Evolutionary conservation across 2,888 invertebrate genomes (phyloP).

Genomic region (Eristalis tenax): DNA sequence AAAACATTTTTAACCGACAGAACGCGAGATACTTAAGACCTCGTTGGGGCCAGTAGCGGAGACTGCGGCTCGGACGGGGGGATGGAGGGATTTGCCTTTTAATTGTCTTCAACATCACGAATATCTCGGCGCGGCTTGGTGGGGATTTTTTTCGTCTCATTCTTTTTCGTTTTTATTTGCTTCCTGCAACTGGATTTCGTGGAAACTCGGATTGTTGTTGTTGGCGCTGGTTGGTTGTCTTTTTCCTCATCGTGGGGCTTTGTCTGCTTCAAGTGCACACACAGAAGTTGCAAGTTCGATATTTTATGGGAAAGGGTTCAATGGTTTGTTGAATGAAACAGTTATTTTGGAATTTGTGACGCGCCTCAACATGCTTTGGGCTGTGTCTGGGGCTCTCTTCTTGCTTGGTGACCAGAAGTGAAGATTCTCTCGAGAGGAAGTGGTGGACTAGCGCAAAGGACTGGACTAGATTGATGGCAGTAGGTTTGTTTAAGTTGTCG

Average conservation of each 20-base stretch:
- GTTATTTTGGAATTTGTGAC: conserved; percentile 45
- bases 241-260: conserved; percentile 30
- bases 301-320: conserved; percentile 69
- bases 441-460: too few species aligned
- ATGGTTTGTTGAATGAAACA: conserved; percentile 57
- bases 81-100: conserved; percentile 61
- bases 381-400: background rate
- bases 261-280: conserved; percentile 57
- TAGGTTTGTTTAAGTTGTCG: too few species aligned
- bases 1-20: conserved; percentile 9
- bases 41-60: conserved; percentile 20
- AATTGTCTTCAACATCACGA: conserved; percentile 72
- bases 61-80: background rate
- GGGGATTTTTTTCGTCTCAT: conserved; percentile 19
- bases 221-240: conserved; percentile 24
- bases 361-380: background rate
- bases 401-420: background rate
- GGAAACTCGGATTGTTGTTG: conserved; percentile 54
- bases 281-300: conserved; percentile 66
- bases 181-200: conserved; percentile 71
- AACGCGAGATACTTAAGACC: background rate
- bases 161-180: conserved; percentile 30
- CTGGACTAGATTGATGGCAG: too few species aligned
- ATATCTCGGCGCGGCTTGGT: conserved; percentile 57
- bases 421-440: too few species aligned